A percentile compares a stretch with the other conserved stretches of the same genome.
phyloP scores from a whole-genome alignment of 2,113 vertebrate species.

The cat (Felis catus) region F.catus_Fca126_mat1.0 CM031418.1:25837501-25838000 shows the following conservation, averaged over 20 bases:
- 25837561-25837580: conserved; percentile 45
- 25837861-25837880: background rate
- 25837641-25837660: conserved; percentile 7
- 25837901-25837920: background rate
- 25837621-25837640: background rate
- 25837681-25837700: background rate
- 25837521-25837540: conserved; percentile 60
- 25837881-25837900: background rate
- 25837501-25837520: conserved; percentile 23
- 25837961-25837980: background rate
- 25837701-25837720: conserved; percentile 39
- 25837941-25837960: background rate
- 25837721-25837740: conserved; percentile 42
- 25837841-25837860: background rate
- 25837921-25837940: conserved; percentile 15
- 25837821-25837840: background rate
- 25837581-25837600: conserved; percentile 44
- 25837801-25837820: background rate
- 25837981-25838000: background rate
- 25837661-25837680: background rate
- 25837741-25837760: background rate
- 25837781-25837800: background rate
- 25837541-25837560: conserved; percentile 61
- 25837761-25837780: conserved; percentile 27
- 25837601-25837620: rapidly evolving